A percentile compares a stretch with the other conserved stretches of the same genome.
Evolutionary conservation across 2,113 vertebrate genomes (phyloP).

Genomic region (Microcebus griseorufus): DNA sequence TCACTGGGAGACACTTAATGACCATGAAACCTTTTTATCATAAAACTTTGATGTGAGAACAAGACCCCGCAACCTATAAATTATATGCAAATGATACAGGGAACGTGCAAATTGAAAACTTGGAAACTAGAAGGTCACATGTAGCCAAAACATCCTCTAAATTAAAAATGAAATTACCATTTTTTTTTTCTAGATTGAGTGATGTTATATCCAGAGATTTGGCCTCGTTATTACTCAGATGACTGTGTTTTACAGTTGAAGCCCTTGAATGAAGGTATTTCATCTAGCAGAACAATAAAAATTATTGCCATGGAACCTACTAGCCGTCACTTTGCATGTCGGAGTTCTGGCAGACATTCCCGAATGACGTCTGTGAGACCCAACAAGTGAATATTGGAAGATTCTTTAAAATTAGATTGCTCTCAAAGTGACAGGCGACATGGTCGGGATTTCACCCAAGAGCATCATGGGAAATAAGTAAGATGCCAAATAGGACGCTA

Average conservation of each 20-base stretch:
- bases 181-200: background rate
- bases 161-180: background rate
- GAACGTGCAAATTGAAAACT: background rate
- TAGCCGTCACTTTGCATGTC: background rate
- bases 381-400: background rate
- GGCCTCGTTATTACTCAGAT: background rate
- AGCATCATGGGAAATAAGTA: slow-evolving; percentile 25
- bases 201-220: background rate
- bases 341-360: background rate
- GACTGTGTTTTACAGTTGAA: background rate
- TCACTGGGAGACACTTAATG: background rate
- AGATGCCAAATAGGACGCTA: background rate
- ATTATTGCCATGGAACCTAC: background rate
- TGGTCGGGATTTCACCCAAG: background rate
- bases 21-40: background rate
- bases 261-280: background rate
- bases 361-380: background rate
- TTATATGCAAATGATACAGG: background rate
- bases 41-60: slow-evolving; percentile 42
- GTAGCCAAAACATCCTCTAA: background rate
- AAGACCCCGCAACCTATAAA: background rate
- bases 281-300: background rate
- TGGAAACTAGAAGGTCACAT: background rate
- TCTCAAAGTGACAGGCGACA: slow-evolving; percentile 38
- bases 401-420: background rate